Base-by-base conservation (phyloP, 2,888 invertebrate species). In the Molanna angustata region DNA sequence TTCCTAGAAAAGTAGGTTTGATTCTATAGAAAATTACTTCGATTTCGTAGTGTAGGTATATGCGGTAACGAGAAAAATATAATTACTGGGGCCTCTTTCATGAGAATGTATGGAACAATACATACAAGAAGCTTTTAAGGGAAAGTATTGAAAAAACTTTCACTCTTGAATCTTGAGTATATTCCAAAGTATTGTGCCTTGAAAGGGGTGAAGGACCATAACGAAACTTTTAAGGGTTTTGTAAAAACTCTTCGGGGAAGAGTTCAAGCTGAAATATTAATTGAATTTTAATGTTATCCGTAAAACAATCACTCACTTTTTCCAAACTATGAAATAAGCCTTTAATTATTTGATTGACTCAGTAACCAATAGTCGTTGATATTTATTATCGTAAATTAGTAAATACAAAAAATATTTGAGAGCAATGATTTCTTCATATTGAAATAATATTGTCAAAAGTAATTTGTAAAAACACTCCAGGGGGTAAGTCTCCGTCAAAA, bases 61-160 rank as follows among this genome's bases (percentile, higher is more conserved):
- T 27, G 11, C 4, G 27, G 11, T 27, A 7, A 27, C 4, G 27
- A 11, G 11, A 27, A n/a, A n/a, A n/a, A n/a, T n/a, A n/a, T n/a
- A n/a, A n/a, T n/a, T n/a, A n/a, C n/a, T n/a, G 27, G 11, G 27
- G 27, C 6, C 27, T 27, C 4, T 27, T 27, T 27, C 11, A 7
- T 4, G 31, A 32, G 42, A 51, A 45, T 51, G 21, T 45, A 48
- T 52, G 35, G 52, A 55, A 55, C 52, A 55, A 52, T 55, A 50
- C n/a, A n/a, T n/a, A n/a, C 55, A 55, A 55, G 48, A 44, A 44
- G 55, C 48, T 55, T 52, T 55, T 52, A 52, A 51, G 40, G 52
- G 52, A 35, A n/a, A 21, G 46, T 51, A 51, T 55, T 43, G 46
- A 55, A 55, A 55, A 55, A 47, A 51, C 47, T 55, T 48, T 42